Percentiles rank a stretch among this genome's conserved stretches.
Conservation (phyloP, 1,140 invertebrate species). For the Eufriesea mexicana region DNA sequence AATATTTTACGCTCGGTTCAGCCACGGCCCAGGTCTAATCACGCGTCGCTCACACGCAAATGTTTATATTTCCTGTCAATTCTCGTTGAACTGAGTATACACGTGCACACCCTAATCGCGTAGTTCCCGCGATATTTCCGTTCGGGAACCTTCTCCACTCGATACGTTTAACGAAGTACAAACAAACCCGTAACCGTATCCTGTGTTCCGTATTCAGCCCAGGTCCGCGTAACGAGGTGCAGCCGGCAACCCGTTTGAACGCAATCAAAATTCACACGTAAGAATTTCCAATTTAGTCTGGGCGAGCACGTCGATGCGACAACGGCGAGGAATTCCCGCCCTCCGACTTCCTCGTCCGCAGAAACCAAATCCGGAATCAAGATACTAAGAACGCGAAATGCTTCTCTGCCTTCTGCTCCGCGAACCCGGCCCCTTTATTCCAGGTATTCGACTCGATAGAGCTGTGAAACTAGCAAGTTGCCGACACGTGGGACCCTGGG, state of each 20-base stretch:
- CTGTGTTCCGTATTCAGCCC: not conserved
- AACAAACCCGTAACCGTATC: not conserved
- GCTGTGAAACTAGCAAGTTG: slow-evolving; percentile 13
- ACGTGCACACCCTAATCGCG: too few species aligned
- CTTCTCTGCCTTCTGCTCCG: too few species aligned
- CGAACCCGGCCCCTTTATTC: not conserved
- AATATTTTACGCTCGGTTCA: too few species aligned
- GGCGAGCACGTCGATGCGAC: not conserved
- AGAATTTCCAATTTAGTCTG: slow-evolving; percentile 25
- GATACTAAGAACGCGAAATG: slow-evolving; percentile 19
- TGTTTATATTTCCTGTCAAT: not conserved
- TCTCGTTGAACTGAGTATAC: not conserved
- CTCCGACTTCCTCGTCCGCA: not conserved
- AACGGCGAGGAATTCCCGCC: slow-evolving; percentile 10
- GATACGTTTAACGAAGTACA: slow-evolving; percentile 30
- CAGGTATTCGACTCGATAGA: slow-evolving; percentile 7
- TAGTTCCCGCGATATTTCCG: not conserved
- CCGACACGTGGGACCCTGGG: not conserved
- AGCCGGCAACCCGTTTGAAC: not conserved
- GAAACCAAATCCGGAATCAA: slow-evolving; percentile 7
- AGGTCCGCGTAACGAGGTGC: slow-evolving; percentile 5
- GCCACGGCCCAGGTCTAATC: too few species aligned
- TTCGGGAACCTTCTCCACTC: too few species aligned
- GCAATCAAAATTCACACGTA: slow-evolving; percentile 38
- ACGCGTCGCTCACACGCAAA: too few species aligned